These are phyloP conservation scores for Hemicentrotus pulcherrimus DNA, from an alignment of 35 echinoderm and acorn worm species.

Conservation along the genomic window DNA sequence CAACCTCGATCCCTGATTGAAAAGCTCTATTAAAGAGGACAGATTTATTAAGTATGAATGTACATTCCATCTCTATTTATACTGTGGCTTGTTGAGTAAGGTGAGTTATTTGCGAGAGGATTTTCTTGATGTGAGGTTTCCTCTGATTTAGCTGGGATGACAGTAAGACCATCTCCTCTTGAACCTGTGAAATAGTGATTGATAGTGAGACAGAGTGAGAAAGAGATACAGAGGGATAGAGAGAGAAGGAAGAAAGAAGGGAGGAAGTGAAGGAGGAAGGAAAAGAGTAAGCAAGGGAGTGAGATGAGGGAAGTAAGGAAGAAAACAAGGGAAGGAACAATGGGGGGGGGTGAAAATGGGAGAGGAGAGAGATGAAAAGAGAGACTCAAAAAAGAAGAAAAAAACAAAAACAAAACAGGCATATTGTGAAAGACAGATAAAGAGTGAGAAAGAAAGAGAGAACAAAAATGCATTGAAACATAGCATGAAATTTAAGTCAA, in stretches of 20 bases:
- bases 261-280: not conserved
- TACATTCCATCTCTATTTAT: no score
- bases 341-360: not conserved
- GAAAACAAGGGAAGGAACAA: not conserved
- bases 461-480: no score
- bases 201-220: not conserved
- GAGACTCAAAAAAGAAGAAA: no score
- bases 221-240: not conserved
- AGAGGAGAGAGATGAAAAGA: not conserved
- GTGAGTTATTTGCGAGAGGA: not conserved
- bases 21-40: no score
- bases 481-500: no score
- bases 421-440: no score
- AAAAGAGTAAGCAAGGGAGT: no score
- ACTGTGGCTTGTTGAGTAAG: conserved; percentile 21
- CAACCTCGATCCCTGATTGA: no score
- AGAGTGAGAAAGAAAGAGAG: no score
- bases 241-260: not conserved
- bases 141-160: not conserved
- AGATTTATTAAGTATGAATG: no score
- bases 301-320: not conserved
- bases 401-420: no score
- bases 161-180: not conserved
- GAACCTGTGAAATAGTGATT: conserved; percentile 7
- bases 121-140: conserved; percentile 28